A percentile compares a stretch with the other conserved stretches of the same genome.
Evolutionary conservation across 2,797 vertebrate species (phyloP).

Genomic region (Peromyscus nudipes): DNA sequence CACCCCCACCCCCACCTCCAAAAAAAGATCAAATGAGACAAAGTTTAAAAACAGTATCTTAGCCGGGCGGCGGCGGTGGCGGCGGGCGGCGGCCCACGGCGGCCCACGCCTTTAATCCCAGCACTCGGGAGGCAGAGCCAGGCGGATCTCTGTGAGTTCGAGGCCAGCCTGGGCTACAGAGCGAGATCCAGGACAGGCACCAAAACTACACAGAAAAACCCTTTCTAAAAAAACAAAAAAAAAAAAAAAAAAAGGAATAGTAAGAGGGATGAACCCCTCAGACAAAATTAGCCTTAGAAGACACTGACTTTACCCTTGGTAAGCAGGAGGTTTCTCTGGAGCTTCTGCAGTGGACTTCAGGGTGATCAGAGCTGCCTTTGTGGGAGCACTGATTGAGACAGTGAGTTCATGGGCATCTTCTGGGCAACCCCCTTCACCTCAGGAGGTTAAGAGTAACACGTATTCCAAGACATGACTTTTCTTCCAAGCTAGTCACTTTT

Average conservation of each 20-base stretch:
- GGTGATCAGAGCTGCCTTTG: not conserved
- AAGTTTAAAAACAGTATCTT: not conserved
- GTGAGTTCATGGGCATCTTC: slow-evolving; percentile 17
- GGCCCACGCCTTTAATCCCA: too few species aligned
- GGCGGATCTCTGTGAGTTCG: too few species aligned
- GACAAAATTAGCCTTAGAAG: slow-evolving; percentile 64
- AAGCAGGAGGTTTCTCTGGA: slow-evolving; percentile 60
- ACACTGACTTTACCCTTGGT: slow-evolving; percentile 20
- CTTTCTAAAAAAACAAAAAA: too few species aligned
- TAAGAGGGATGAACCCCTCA: slow-evolving; percentile 35
- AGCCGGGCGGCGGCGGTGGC: too few species aligned
- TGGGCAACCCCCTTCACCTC: not conserved
- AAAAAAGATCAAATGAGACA: not conserved
- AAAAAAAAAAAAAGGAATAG: not conserved
- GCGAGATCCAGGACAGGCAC: too few species aligned
- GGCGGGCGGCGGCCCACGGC: too few species aligned
- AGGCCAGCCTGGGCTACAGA: too few species aligned
- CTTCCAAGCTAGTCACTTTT: not conserved
- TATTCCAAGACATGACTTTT: slow-evolving; percentile 30
- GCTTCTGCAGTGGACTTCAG: slow-evolving; percentile 2
- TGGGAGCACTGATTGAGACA: not conserved
- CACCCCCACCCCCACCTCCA: too few species aligned
- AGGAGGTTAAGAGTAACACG: slow-evolving; percentile 18
- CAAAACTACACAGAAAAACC: too few species aligned
- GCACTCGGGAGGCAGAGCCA: too few species aligned